Evolutionary conservation across 2,113 vertebrate genomes (phyloP).

Genomic region (Lepisosteus osseus): DNA sequence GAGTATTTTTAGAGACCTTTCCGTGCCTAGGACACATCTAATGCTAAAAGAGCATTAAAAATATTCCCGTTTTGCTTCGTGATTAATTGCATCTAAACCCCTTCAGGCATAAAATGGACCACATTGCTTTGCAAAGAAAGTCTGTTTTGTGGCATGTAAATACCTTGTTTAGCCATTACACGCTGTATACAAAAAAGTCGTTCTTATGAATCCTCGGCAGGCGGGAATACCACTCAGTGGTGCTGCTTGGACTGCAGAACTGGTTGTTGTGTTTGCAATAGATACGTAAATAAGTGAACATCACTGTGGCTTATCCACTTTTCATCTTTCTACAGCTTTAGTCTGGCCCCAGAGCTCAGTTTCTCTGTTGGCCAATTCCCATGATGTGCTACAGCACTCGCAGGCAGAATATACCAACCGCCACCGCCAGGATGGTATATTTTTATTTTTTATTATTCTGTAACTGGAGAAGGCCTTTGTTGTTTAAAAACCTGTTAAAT

Average conservation of each 20-base stretch:
- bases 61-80: constrained; percentile 7
- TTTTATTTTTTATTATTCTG: not conserved
- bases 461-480: too few species aligned
- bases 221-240: constrained; percentile 25
- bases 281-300: not conserved
- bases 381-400: constrained; percentile 46
- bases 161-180: too few species aligned
- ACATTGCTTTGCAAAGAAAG: too few species aligned
- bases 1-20: constrained; percentile 8
- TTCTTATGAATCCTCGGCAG: constrained; percentile 24
- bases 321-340: constrained; percentile 42
- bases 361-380: constrained; percentile 45
- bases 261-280: too few species aligned
- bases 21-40: constrained; percentile 13
- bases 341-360: constrained; percentile 27
- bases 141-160: too few species aligned
- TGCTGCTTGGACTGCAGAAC: not conserved
- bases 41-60: not conserved
- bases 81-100: constrained; percentile 11
- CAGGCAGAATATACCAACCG: constrained; percentile 34
- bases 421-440: not conserved
- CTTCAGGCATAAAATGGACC: too few species aligned
- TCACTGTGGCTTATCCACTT: constrained; percentile 39
- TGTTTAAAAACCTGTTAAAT: too few species aligned
- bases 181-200: too few species aligned